Base-by-base conservation (phyloP, 2,797 vertebrate genomes). In the Phataginus tricuspis region DNA sequence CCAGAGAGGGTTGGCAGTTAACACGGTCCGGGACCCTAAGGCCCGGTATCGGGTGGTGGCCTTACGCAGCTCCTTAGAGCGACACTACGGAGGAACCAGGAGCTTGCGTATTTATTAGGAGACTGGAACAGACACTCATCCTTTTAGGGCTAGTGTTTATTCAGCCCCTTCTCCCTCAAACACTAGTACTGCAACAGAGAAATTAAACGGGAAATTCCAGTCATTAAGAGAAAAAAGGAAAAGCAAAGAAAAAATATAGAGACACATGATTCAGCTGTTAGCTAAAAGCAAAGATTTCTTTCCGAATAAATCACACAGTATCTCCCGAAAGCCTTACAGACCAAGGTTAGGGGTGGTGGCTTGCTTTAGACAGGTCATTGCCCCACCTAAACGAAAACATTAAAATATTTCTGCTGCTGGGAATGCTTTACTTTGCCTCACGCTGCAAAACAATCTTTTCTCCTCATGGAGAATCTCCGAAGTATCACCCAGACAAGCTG, bases 271-370 rank as follows among this genome's bases (percentile, higher is more conserved):
- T 78, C 63, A 95, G 12, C 59, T 21, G 15, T 55, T 63, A 27
- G 79, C 42, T 57, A 64, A 84, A 90, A 85, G 66, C 72, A 68
- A 91, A 79, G 31, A 31, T 90, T 95, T 91, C 21, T 72, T 15
- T 51, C 51, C 16, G 53, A 59, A 37, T n/a, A 57, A 95, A 68
- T 69, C 64, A 55, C 25, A n/a, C 42, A 31, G 7, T 39, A 14
- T 83, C 55, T 85, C 39, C 4, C 29, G 10, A 42, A 55, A n/a
- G 14, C 34, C 15, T 39, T 55, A 51, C 3, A n/a, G 29, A 57
- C 10, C 39, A 49, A 85, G 49, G 7, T 53, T 13, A 23, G 29
- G 55, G 7, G 19, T 31, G 59, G 16, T 25, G 45, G 31, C 37
- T 63, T 75, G 27, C 61, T 63, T 72, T 68, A 72, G 66, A 45